Percentiles rank a stretch among this genome's conserved stretches.
phyloP scores from a whole-genome alignment of 1,140 invertebrate species.

The Hyles euphorbiae region DNA sequence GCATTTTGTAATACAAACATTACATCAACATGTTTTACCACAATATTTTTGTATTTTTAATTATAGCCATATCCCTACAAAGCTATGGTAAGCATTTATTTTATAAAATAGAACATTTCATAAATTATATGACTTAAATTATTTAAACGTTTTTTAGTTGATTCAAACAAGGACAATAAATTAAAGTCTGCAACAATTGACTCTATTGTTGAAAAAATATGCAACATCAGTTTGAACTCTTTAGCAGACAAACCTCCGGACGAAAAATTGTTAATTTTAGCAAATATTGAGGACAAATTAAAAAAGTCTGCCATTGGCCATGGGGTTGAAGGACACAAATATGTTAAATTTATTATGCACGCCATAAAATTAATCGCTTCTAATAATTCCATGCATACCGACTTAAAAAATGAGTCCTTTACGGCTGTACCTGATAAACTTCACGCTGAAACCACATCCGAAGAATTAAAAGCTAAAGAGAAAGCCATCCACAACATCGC shows the following conservation, averaged over 20 bases:
- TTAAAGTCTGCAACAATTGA: constrained; percentile 11
- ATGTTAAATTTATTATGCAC: constrained; percentile 33
- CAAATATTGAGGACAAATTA: constrained; percentile 33
- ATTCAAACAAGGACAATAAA: constrained; percentile 5
- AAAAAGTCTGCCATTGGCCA: constrained; percentile 21
- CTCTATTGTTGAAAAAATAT: constrained; percentile 36
- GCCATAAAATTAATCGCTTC: constrained; percentile 26
- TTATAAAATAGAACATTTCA: background rate
- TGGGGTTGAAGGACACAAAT: constrained; percentile 26
- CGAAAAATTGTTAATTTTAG: constrained; percentile 24
- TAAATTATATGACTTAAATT: background rate
- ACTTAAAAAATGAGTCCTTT: background rate
- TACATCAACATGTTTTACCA: no score
- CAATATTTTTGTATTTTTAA: background rate
- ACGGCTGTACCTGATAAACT: background rate
- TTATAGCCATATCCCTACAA: background rate
- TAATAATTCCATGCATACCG: background rate
- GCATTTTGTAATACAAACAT: background rate
- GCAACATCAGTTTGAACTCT: constrained; percentile 26
- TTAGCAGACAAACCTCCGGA: constrained; percentile 19
- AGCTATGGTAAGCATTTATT: background rate
- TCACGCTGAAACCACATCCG: background rate
- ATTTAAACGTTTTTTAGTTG: background rate
- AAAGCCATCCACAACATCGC: constrained; percentile 14
- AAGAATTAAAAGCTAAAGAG: constrained; percentile 1